phyloP scores from a whole-genome alignment of 1,140 invertebrate genomes.

The Dysdera silvatica region DNA sequence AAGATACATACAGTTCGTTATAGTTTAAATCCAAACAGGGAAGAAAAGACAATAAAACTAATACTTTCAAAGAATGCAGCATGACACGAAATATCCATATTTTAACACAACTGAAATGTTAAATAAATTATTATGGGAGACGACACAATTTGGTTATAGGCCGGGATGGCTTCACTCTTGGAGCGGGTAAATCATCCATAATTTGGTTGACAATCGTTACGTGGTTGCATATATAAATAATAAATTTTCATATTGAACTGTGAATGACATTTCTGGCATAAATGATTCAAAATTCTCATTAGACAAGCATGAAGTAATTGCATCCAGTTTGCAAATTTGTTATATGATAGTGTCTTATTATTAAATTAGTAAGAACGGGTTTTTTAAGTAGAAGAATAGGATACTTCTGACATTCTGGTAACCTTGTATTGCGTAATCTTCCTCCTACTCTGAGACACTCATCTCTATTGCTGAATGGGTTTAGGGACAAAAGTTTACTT shows the following conservation, averaged over 20 bases:
- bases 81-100: no score
- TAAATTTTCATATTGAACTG: slow-evolving; percentile 16
- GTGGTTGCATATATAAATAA: slow-evolving; percentile 30
- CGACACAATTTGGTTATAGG: no score
- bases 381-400: slow-evolving; percentile 4
- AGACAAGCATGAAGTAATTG: slow-evolving; percentile 32
- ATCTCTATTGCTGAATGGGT: background rate
- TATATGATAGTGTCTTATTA: slow-evolving; percentile 39
- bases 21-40: no score
- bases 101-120: no score
- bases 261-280: slow-evolving; percentile 10
- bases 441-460: background rate
- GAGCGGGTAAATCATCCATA: slow-evolving; percentile 39
- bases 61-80: no score
- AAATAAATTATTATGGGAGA: no score
- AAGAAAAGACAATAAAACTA: no score
- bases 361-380: slow-evolving; percentile 35
- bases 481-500: background rate
- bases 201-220: slow-evolving; percentile 27
- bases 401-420: slow-evolving; percentile 10
- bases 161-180: slow-evolving; percentile 34
- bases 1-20: no score
- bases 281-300: slow-evolving; percentile 18
- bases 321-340: slow-evolving; percentile 38
- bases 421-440: slow-evolving; percentile 8